phyloP scores from a whole-genome alignment of 2,113 vertebrate genomes.

The Hippocampus abdominalis region DNA sequence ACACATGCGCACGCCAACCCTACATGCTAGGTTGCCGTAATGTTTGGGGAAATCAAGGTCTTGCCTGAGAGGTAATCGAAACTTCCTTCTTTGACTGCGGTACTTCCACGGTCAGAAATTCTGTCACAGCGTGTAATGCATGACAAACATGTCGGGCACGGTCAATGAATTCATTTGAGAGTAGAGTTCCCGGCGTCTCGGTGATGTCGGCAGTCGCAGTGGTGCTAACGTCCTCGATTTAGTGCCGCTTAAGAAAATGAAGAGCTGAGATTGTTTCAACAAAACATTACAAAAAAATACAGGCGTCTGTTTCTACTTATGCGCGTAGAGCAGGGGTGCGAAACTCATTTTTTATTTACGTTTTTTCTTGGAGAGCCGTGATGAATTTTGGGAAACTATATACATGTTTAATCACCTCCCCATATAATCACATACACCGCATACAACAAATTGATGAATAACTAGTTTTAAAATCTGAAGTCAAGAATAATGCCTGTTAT shows the following conservation, averaged over 20 bases:
- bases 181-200: slow-evolving; percentile 26
- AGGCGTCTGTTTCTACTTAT: background rate
- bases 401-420: too few relatives aligned
- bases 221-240: slow-evolving; percentile 16
- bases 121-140: slow-evolving; percentile 8
- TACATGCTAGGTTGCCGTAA: slow-evolving; percentile 43
- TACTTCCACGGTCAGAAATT: background rate
- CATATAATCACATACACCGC: too few relatives aligned
- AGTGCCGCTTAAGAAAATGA: background rate
- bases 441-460: too few relatives aligned
- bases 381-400: too few relatives aligned
- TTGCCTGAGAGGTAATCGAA: slow-evolving; percentile 32
- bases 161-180: slow-evolving; percentile 28
- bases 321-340: background rate
- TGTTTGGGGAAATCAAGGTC: slow-evolving; percentile 43
- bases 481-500: too few relatives aligned
- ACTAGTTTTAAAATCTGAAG: too few relatives aligned
- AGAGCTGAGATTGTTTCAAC: background rate
- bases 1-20: slow-evolving; percentile 31
- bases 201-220: slow-evolving; percentile 39
- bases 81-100: background rate
- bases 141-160: slow-evolving; percentile 36
- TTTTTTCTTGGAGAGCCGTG: too few relatives aligned
- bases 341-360: too few relatives aligned
- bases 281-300: background rate